Conservation (phyloP, 1,140 invertebrate genomes). For the Amphibalanus amphitrite region DNA sequence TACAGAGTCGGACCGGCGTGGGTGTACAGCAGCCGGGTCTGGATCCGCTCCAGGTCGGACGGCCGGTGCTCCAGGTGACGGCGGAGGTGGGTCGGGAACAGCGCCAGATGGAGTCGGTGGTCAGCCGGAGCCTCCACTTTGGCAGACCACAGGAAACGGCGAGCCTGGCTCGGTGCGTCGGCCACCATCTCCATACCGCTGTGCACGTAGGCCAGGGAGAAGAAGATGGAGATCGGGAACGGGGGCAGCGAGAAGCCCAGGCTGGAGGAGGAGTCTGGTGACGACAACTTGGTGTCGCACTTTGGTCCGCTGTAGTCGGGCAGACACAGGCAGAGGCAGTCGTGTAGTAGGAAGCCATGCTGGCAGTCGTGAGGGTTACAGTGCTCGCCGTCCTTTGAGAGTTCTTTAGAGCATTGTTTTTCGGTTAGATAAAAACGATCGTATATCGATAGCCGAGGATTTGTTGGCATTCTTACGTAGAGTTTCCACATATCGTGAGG, state of each 20-base stretch:
- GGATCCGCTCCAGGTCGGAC: not conserved
- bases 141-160: not conserved
- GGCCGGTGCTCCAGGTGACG: not conserved
- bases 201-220: not conserved
- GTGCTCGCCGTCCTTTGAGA: not conserved
- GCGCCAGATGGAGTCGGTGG: not conserved
- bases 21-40: not conserved
- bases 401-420: not conserved
- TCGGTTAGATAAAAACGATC: not conserved
- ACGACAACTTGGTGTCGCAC: not conserved
- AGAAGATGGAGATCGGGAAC: not conserved
- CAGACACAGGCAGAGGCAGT: not conserved
- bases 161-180: not conserved
- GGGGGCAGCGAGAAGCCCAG: not conserved
- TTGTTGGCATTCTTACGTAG: not conserved
- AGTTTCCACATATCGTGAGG: not conserved
- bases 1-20: too few relatives aligned
- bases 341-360: not conserved
- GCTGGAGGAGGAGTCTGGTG: not conserved
- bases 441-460: not conserved
- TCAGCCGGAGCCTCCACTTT: not conserved
- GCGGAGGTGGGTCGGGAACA: not conserved
- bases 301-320: not conserved
- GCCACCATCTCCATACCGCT: not conserved
- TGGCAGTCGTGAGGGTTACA: not conserved